These are phyloP conservation scores for Drosophila paucipuncta DNA, from an alignment of 2,888 invertebrate species.

Conservation along the genomic window DNA sequence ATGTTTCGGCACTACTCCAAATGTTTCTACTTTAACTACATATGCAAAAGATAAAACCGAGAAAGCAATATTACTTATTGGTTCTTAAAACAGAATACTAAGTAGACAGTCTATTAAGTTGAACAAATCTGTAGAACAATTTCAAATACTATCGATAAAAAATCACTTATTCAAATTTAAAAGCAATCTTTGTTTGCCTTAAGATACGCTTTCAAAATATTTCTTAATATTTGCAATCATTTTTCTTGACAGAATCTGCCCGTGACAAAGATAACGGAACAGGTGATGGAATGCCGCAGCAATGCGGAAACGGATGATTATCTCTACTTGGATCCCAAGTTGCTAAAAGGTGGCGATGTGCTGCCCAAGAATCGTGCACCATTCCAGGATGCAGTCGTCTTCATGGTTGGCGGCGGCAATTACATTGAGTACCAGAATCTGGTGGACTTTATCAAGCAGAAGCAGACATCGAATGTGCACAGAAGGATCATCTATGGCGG, in stretches of 20 bases:
- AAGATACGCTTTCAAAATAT: not conserved
- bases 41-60: not conserved
- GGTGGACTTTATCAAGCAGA: constrained; percentile 96
- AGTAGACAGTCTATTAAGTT: not conserved
- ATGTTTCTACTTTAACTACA: not conserved
- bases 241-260: constrained; percentile 92
- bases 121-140: not conserved
- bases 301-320: constrained; percentile 94
- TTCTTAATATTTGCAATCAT: not conserved
- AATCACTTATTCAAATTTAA: not conserved
- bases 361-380: constrained; percentile 88
- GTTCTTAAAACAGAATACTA: not conserved
- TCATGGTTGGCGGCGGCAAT: constrained; percentile 97
- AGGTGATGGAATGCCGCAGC: constrained; percentile 93
- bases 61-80: not conserved
- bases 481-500: constrained; percentile 97
- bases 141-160: not conserved
- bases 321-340: constrained; percentile 97
- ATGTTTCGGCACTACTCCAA: not conserved
- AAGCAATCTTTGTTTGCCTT: not conserved
- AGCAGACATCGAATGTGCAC: constrained; percentile 88
- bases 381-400: constrained; percentile 95
- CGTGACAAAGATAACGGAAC: constrained; percentile 96
- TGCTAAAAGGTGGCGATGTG: constrained; percentile 90
- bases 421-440: constrained; percentile 99